phyloP scores from a whole-genome alignment of 2,113 vertebrate species.

The Hoplias malabaricus region DNA sequence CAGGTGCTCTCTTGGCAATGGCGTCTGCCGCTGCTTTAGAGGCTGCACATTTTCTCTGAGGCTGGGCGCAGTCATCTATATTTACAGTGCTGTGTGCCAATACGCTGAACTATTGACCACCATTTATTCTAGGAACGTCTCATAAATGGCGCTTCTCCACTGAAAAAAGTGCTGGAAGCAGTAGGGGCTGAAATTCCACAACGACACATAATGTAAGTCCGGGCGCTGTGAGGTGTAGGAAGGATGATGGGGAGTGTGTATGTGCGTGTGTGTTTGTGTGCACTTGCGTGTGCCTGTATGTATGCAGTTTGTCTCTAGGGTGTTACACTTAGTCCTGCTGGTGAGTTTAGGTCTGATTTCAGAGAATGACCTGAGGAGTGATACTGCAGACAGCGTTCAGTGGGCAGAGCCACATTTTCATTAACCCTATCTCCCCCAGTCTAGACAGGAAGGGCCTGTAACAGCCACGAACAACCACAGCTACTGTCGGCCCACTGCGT shows the following conservation, averaged over 20 bases:
- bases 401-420: constrained; percentile 66
- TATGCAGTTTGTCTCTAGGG: constrained; percentile 33
- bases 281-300: constrained; percentile 12
- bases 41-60: constrained; percentile 74
- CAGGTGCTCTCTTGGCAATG: constrained; percentile 88
- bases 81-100: constrained; percentile 72
- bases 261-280: not conserved
- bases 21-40: constrained; percentile 67
- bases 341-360: constrained; percentile 29
- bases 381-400: constrained; percentile 58
- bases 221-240: not conserved
- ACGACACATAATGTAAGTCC: constrained; percentile 14
- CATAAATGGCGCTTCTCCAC: constrained; percentile 63
- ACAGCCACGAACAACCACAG: constrained; percentile 53
- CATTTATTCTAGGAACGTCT: constrained; percentile 76
- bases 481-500: constrained; percentile 52
- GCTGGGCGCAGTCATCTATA: constrained; percentile 69
- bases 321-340: constrained; percentile 44
- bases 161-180: constrained; percentile 24
- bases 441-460: constrained; percentile 74
- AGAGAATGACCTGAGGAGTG: constrained; percentile 57
- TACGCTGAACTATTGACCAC: constrained; percentile 78
- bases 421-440: constrained; percentile 76
- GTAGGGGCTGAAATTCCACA: constrained; percentile 40
- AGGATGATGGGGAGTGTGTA: not conserved